These are phyloP conservation scores for Ormyrus labotus DNA, from an alignment of 2,888 invertebrate genomes.

Conservation along the genomic window DNA sequence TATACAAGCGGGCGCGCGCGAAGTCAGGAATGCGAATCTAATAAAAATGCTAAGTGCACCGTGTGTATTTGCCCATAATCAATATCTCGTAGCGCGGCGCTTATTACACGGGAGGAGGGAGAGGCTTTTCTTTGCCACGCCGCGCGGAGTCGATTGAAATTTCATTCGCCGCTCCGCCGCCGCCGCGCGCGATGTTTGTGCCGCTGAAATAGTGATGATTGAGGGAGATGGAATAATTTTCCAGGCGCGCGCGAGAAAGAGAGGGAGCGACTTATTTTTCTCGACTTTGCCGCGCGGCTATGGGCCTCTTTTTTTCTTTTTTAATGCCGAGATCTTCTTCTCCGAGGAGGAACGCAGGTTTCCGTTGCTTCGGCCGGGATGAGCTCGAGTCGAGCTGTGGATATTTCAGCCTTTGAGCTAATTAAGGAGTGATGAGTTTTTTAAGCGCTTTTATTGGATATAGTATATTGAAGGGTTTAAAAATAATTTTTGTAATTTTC, in stretches of 20 bases:
- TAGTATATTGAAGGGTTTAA: too few relatives aligned
- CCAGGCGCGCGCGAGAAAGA: neutral
- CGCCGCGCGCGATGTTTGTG: conserved; percentile 25
- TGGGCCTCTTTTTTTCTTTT: too few relatives aligned
- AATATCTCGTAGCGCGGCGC: conserved; percentile 41
- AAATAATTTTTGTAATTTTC: too few relatives aligned
- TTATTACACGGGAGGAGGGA: conserved; percentile 30
- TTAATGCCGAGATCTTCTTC: too few relatives aligned
- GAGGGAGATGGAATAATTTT: conserved; percentile 38
- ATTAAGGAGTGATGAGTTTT: too few relatives aligned
- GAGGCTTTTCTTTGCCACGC: conserved; percentile 38
- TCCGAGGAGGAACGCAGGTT: too few relatives aligned
- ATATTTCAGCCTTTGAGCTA: too few relatives aligned
- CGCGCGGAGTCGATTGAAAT: conserved; percentile 29
- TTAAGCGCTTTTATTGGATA: too few relatives aligned
- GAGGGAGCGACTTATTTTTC: too few relatives aligned
- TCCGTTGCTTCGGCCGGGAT: too few relatives aligned
- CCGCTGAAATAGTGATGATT: conserved; percentile 34
- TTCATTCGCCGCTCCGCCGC: conserved; percentile 26
- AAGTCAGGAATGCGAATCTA: conserved; percentile 49
- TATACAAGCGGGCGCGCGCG: conserved; percentile 15
- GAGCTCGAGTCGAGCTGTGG: too few relatives aligned
- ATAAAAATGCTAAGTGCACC: conserved; percentile 47
- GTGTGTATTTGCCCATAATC: conserved; percentile 41
- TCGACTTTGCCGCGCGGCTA: too few relatives aligned